A percentile compares a stretch with the other conserved stretches of the same genome.
Evolutionary conservation across 2,888 invertebrate genomes (phyloP).

Genomic region (Poecilus cupreus): DNA sequence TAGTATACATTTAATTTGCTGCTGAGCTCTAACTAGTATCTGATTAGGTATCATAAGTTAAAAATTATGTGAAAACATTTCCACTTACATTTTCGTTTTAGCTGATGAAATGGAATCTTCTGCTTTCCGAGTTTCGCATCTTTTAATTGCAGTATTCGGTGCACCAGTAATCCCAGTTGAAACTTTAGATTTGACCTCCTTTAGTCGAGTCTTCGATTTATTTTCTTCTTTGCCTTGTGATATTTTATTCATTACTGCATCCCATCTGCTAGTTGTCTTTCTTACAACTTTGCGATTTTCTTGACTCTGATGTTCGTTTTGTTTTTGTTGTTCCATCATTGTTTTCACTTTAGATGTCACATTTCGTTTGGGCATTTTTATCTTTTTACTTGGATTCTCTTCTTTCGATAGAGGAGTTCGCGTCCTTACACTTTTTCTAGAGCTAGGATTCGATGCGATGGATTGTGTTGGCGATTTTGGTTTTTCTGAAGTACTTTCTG

Average conservation of each 20-base stretch:
- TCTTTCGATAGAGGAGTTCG: slow-evolving; percentile 67
- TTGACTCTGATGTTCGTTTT: slow-evolving; percentile 73
- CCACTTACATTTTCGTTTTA: slow-evolving; percentile 74
- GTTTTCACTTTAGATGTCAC: slow-evolving; percentile 86
- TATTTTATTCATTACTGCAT: slow-evolving; percentile 89
- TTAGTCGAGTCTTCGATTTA: slow-evolving; percentile 82
- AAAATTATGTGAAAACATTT: slow-evolving; percentile 16
- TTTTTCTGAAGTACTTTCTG: slow-evolving; percentile 63
- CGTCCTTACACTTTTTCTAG: slow-evolving; percentile 62
- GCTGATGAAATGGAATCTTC: slow-evolving; percentile 63
- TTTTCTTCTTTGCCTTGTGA: slow-evolving; percentile 82
- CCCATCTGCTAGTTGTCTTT: slow-evolving; percentile 82
- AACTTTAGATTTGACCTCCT: slow-evolving; percentile 93
- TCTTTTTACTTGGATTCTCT: slow-evolving; percentile 79
- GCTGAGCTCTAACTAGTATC: neutral
- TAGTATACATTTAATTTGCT: slow-evolving; percentile 11
- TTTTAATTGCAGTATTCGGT: slow-evolving; percentile 61
- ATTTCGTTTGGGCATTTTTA: slow-evolving; percentile 86
- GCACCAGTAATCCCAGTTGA: slow-evolving; percentile 75
- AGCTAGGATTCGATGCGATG: slow-evolving; percentile 66
- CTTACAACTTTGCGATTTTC: slow-evolving; percentile 78
- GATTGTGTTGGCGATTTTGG: slow-evolving; percentile 67
- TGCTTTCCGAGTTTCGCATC: slow-evolving; percentile 43
- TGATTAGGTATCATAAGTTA: neutral
- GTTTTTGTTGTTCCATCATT: slow-evolving; percentile 79